Base-by-base conservation (phyloP, 2,888 invertebrate species). In the Ectobius pallidus region DNA sequence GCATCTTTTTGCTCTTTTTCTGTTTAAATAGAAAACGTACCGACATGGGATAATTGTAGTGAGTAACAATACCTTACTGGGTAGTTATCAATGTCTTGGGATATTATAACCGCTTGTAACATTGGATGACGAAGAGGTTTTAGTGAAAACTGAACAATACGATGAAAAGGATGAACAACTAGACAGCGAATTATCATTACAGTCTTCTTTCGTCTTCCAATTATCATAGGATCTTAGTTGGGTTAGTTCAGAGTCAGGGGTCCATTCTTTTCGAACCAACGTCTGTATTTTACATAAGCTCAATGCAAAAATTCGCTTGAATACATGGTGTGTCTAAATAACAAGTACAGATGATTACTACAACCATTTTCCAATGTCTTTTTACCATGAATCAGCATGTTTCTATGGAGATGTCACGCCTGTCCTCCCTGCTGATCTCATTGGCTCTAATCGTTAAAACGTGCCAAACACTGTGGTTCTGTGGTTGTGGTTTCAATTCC, bases 401-500 rank as follows among this genome's bases (percentile, higher is more conserved):
- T 52, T 18, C 52, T 25, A 25, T 52, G 52, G 52, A 52, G 52
- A 52, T 52, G 52, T 52, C 52, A 52, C 22, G 22, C 20, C 9
- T 1, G 52, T 25, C 11, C 52, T 52, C 25, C 4, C 52, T 25
- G 52, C 25, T 52, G 52, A 22, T 52, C 52, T 6, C 25, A 52
- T 52, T 52, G 52, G 52, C 25, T 52, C 22, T 9, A 52, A 22
- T 52, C 52, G 52, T 46, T 46, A 46, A 46, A 46, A 20, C 18
- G 46, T n/a, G 46, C 46, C n/a, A 46, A 20, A 20, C 4, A 20
- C 52, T 52, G 52, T 52, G 52, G 52, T 25, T 52, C 52, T 52
- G 52, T 52, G 52, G 52, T 52, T 52, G 52, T 11, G 52, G 52
- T 52, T 52, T 52, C 52, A 25, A 52, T 25, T 52, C 52, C 52